These are phyloP conservation scores for Thymallus thymallus DNA, from an alignment of 2,113 vertebrate species.

Conservation along the genomic window DNA sequence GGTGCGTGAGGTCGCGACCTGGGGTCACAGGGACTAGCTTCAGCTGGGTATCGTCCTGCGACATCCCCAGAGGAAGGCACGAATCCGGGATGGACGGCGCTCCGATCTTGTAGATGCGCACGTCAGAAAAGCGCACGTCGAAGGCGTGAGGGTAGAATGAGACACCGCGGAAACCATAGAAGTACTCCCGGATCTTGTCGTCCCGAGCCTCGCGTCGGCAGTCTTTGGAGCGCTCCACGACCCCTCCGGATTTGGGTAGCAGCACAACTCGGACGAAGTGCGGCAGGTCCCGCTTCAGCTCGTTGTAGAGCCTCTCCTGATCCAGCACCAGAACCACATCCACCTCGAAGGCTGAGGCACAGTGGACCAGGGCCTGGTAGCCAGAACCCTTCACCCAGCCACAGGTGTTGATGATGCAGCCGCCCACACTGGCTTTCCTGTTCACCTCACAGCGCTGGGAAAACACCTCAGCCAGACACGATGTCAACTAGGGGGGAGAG, in stretches of 20 bases:
- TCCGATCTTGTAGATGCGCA: constrained; percentile 96
- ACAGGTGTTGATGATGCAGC: constrained; percentile 97
- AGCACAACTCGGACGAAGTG: constrained; percentile 93
- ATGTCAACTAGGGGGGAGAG: constrained; percentile 80
- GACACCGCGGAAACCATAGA: constrained; percentile 90
- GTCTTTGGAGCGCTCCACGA: constrained; percentile 95
- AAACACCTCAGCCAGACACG: constrained; percentile 91
- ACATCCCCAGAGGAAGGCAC: constrained; percentile 95
- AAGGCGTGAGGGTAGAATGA: constrained; percentile 95
- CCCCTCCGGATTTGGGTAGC: constrained; percentile 91
- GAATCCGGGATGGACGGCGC: constrained; percentile 97
- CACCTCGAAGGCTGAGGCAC: constrained; percentile 94
- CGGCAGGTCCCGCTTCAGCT: constrained; percentile 92
- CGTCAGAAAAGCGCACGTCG: constrained; percentile 94
- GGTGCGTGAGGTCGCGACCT: constrained; percentile 93
- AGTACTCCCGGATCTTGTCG: constrained; percentile 94
- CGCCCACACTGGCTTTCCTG: constrained; percentile 89
- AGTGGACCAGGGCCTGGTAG: constrained; percentile 95
- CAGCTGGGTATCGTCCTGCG: constrained; percentile 96
- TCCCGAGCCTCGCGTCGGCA: constrained; percentile 89
- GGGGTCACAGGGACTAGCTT: constrained; percentile 95
- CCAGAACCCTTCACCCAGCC: constrained; percentile 98
- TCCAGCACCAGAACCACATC: constrained; percentile 96
- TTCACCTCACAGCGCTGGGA: constrained; percentile 96
- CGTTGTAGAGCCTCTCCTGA: constrained; percentile 96